Conservation (phyloP, 2,888 invertebrate species). For the Encarsia formosa region DNA sequence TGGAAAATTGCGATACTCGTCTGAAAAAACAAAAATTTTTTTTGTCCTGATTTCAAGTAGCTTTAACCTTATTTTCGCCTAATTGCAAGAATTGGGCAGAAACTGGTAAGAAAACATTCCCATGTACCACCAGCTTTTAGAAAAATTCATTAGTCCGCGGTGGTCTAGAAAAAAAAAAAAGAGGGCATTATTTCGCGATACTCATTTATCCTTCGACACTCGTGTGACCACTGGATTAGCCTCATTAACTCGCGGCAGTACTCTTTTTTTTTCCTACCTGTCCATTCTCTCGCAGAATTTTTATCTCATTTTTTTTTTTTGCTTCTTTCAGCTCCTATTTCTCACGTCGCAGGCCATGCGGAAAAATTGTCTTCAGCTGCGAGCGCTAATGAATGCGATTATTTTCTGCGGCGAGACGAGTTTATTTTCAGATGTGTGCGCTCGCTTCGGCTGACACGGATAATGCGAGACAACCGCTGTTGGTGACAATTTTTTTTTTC, state of each 20-base stretch:
- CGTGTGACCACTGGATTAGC: constrained; percentile 41
- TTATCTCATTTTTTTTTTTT: not conserved
- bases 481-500: constrained; percentile 1
- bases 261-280: constrained; percentile 15
- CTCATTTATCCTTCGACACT: too few relatives aligned
- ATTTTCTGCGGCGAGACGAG: constrained; percentile 11
- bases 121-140: too few relatives aligned
- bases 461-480: constrained; percentile 3
- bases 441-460: constrained; percentile 6
- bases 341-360: constrained; percentile 17
- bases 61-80: too few relatives aligned
- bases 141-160: too few relatives aligned
- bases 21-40: too few relatives aligned
- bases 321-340: constrained; percentile 9
- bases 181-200: too few relatives aligned
- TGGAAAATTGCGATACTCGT: too few relatives aligned
- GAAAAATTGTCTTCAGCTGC: constrained; percentile 17
- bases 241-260: constrained; percentile 44
- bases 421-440: constrained; percentile 1
- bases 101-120: too few relatives aligned
- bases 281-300: not conserved
- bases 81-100: too few relatives aligned
- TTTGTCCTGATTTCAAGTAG: too few relatives aligned
- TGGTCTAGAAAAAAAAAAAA: too few relatives aligned
- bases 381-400: constrained; percentile 20